Evolutionary conservation across 2,113 vertebrate genomes (phyloP).

Genomic region (Cinclus mexicanus): DNA sequence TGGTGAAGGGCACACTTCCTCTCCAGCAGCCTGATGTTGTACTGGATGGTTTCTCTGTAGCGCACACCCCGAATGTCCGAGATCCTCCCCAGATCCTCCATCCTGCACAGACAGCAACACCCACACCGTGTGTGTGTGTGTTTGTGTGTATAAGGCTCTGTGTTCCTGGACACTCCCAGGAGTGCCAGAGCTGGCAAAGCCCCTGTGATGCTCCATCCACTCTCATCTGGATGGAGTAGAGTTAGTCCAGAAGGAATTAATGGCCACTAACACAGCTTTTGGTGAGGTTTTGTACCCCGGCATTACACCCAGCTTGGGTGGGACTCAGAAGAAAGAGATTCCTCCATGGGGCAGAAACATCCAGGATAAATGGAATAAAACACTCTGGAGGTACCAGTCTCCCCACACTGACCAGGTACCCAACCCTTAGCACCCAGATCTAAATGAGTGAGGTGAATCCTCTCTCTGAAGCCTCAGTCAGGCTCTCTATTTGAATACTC

Average conservation of each 20-base stretch:
- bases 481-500: accelerated
- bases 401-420: not conserved
- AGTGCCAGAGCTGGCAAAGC: not conserved
- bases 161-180: not conserved
- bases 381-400: not conserved
- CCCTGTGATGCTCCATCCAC: accelerated
- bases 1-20: conserved; percentile 12
- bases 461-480: accelerated
- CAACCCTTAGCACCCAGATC: not conserved
- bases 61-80: conserved; percentile 56
- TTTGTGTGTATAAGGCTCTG: accelerated
- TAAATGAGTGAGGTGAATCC: not conserved
- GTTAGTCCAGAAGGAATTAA: not conserved
- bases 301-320: not conserved
- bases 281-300: not conserved
- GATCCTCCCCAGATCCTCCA: conserved; percentile 49
- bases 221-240: not conserved
- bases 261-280: not conserved
- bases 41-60: conserved; percentile 53
- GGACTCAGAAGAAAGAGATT: not conserved
- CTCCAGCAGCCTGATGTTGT: conserved; percentile 60
- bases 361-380: not conserved
- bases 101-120: conserved; percentile 30
- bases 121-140: accelerated
- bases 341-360: not conserved